These are phyloP conservation scores for Eulemur mongoz DNA, from an alignment of 2,797 vertebrate genomes.

Conservation along the genomic window DNA sequence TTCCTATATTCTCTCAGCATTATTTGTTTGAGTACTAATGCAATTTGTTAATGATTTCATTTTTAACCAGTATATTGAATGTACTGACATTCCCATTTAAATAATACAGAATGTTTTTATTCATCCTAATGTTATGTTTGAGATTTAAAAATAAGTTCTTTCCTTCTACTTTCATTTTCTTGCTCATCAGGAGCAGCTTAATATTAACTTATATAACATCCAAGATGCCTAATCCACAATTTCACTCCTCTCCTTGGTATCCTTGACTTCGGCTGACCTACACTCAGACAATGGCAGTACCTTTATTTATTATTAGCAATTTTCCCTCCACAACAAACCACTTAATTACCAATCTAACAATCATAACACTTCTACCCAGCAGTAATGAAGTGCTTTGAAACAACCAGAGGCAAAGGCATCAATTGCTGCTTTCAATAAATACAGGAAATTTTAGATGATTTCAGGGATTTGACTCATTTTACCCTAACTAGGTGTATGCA, in stretches of 20 bases:
- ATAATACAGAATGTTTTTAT: neutral
- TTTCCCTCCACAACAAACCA: constrained; percentile 31
- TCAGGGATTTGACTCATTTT: neutral
- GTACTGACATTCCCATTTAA: neutral
- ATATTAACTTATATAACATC: constrained; percentile 38
- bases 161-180: neutral
- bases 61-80: constrained; percentile 35
- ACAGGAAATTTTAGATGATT: neutral
- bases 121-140: neutral
- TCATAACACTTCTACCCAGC: constrained; percentile 2
- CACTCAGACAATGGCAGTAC: neutral
- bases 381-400: neutral
- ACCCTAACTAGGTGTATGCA: neutral
- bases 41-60: neutral
- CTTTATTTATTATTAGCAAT: constrained; percentile 49
- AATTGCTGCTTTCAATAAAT: constrained; percentile 29
- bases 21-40: neutral
- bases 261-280: constrained; percentile 18
- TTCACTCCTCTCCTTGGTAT: neutral
- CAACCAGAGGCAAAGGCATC: neutral
- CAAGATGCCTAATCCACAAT: neutral
- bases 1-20: constrained; percentile 7
- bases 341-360: constrained; percentile 57
- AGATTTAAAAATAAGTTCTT: constrained; percentile 39
- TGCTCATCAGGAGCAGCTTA: neutral